A percentile compares a stretch with the other conserved stretches of the same genome.
Evolutionary conservation across 64 coral and sea anemone species (phyloP).

Genomic region (Porites lutea): DNA sequence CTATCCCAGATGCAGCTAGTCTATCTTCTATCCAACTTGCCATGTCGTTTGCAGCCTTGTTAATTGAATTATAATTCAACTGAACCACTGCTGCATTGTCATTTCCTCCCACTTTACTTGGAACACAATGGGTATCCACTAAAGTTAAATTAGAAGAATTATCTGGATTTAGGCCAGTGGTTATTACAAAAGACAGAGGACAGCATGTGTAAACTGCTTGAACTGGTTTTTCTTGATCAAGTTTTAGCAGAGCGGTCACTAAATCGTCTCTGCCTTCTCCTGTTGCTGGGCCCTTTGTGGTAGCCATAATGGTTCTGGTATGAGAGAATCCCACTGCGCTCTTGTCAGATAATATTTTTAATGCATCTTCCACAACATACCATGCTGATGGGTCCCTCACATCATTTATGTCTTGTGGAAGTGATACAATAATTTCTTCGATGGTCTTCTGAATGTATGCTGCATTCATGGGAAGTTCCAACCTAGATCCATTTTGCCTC

Average conservation of each 20-base stretch:
- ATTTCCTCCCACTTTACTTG: not conserved
- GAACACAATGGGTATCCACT: conserved; percentile 15
- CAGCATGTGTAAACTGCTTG: not conserved
- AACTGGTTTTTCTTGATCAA: not conserved
- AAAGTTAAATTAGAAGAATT: not conserved
- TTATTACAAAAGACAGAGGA: not conserved
- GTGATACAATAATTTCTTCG: not conserved
- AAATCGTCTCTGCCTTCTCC: not conserved
- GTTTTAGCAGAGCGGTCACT: not conserved
- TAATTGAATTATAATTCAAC: not conserved
- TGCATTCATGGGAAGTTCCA: not conserved
- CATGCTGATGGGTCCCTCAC: not conserved
- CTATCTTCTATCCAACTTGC: not conserved
- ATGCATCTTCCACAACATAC: not conserved
- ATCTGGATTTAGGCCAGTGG: not conserved
- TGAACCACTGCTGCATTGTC: conserved; percentile 12
- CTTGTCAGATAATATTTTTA: not conserved
- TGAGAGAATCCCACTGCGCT: not conserved
- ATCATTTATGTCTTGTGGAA: not conserved
- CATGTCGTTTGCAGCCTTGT: not conserved
- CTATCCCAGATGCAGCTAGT: not conserved
- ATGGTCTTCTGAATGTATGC: not conserved
- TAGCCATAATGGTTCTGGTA: not conserved
- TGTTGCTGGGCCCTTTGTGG: not conserved
- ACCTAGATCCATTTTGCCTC: not conserved